Evolutionary conservation across 2,888 invertebrate species (phyloP), one percentile per base, ranked within the genome.

Genomic region (Protophormia terraenovae): DNA sequence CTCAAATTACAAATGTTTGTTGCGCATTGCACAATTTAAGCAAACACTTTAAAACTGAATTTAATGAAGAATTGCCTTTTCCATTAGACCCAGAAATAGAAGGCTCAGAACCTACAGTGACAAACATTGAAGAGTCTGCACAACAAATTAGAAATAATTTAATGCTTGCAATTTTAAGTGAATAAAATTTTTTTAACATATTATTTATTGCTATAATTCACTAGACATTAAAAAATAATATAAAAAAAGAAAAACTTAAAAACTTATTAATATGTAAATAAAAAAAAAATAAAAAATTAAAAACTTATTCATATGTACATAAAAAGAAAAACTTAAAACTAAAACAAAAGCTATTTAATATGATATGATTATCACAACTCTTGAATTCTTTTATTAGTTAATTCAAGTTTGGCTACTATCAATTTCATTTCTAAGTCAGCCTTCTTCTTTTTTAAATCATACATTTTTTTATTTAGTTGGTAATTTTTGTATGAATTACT

Each of bases 1-100:
- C 60, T 27, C 76, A 66, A 29, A 76, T 76, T 53, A 62, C 41
- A 12, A 75, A 66, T 64, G 66, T 67, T 12, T 76, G 66, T 76
- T 64, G 38, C 12, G 66, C 66, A 55, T 14, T 66, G 27, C 76
- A 67, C 41, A 76, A 76, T 14, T 24, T 71, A 35, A 71, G 69
- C 24, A 4, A 19, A 53, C 2, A 35, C 8, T 53, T 50, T 38
- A 55, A 71, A n/a, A 55, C 55, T 1, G 29, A 58, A 45, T 16
- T 27, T 29, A 1, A 58, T 1, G 72, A 72, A 8, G 72, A 72
- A 72, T 29, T 58, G 16, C 41, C 27, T 41, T 58, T 72, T 22
- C 41, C 41, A 16, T 41, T 41, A 45, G n/a, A n/a, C n/a, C n/a
- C n/a, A n/a, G n/a, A n/a, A n/a, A n/a, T n/a, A n/a, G n/a, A n/a